Conservation (phyloP, 2,797 vertebrate species). For the Dallia pectoralis region DNA sequence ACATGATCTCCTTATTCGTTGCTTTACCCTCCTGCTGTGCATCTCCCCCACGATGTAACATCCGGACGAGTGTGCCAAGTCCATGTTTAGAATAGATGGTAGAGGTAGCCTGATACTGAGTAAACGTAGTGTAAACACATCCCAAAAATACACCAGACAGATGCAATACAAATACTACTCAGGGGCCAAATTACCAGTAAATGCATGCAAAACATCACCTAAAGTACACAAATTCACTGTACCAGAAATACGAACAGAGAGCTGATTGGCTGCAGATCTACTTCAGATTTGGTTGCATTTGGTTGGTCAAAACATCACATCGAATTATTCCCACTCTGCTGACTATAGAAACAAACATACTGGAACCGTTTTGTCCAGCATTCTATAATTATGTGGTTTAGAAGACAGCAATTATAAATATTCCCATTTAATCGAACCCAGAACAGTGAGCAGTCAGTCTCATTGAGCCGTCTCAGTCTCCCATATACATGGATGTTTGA, state of each 20-base stretch:
- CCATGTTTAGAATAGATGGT: not conserved
- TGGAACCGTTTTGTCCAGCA: conserved; percentile 39
- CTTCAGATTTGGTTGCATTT: conserved; percentile 5
- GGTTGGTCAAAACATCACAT: conserved; percentile 46
- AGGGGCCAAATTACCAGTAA: not conserved
- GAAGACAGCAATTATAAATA: conserved; percentile 12
- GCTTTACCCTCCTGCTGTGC: not conserved
- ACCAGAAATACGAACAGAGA: not conserved
- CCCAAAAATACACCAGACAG: not conserved
- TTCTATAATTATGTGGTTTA: conserved; percentile 52
- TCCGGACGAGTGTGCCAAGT: not conserved
- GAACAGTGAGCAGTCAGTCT: conserved; percentile 44
- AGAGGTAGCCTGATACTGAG: not conserved
- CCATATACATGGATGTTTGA: conserved; percentile 27
- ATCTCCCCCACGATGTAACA: not conserved
- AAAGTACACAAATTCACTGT: not conserved
- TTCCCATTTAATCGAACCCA: conserved; percentile 45
- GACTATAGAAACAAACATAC: conserved; percentile 41
- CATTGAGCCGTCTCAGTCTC: no score
- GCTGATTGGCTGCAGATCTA: not conserved
- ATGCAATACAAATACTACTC: not conserved
- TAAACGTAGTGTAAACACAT: not conserved
- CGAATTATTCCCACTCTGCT: conserved; percentile 54
- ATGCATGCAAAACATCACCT: not conserved
- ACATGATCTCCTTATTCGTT: not conserved